Evolutionary conservation across 2,113 vertebrate species (phyloP).

Genomic region (Microcebus griseorufus): DNA sequence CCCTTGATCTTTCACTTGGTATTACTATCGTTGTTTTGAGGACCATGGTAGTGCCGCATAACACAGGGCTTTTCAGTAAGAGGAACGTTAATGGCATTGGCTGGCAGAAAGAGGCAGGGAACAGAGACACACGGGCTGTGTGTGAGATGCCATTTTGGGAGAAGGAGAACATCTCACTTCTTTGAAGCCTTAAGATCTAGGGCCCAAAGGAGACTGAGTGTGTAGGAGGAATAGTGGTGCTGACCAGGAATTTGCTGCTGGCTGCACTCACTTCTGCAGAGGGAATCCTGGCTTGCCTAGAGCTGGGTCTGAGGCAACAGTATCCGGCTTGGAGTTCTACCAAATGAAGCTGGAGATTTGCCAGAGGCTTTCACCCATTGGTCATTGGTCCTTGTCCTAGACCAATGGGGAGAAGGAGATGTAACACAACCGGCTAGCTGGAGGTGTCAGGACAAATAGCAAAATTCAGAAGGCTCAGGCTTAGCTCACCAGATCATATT

Average conservation of each 20-base stretch:
- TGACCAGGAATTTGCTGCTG: neutral
- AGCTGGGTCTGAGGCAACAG: neutral
- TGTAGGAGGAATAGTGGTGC: neutral
- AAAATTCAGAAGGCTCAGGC: neutral
- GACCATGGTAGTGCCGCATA: neutral
- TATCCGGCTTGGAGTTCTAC: neutral
- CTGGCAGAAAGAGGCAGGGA: neutral
- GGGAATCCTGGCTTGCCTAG: neutral
- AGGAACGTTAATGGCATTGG: neutral
- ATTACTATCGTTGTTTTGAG: neutral
- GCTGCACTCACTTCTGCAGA: neutral
- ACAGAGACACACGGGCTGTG: neutral
- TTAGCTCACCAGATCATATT: neutral
- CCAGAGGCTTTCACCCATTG: neutral
- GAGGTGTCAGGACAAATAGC: neutral
- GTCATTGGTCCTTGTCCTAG: neutral
- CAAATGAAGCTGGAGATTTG: neutral
- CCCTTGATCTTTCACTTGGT: neutral
- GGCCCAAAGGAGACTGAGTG: neutral
- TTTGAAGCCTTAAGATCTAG: neutral
- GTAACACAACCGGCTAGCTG: neutral
- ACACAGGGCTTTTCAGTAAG: neutral
- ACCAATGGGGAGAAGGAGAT: neutral
- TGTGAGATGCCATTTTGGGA: neutral
- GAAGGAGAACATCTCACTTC: neutral